Conservation (phyloP, 2,113 vertebrate species). For the Pampusana beccarii region DNA sequence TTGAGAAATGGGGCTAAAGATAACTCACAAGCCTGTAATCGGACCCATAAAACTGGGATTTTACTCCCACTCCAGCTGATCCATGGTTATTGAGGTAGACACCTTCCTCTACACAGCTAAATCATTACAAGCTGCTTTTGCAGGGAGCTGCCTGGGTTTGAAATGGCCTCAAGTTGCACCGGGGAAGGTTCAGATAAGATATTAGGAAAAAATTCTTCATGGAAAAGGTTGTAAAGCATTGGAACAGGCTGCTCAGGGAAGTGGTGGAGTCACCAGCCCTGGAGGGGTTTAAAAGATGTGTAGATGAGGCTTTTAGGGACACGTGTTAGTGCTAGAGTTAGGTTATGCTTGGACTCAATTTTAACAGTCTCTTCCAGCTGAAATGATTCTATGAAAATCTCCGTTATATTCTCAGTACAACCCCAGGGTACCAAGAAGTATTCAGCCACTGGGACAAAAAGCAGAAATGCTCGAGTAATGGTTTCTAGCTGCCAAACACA, state of each 20-base stretch:
- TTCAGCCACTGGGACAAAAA: not conserved
- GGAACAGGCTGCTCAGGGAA: no score
- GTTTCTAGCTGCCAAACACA: not conserved
- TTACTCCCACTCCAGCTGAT: not conserved
- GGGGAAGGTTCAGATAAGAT: no score
- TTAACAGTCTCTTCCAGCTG: no score
- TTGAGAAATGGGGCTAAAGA: not conserved
- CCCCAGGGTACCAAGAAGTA: not conserved
- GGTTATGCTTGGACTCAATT: no score
- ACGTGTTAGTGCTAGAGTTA: no score
- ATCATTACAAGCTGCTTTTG: not conserved
- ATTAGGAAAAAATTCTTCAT: no score
- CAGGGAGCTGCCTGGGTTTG: not conserved
- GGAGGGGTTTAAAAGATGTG: no score
- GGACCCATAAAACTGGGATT: fast-evolving
- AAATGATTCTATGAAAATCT: not conserved
- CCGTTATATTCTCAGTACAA: fast-evolving
- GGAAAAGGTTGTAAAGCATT: no score
- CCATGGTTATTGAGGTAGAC: fast-evolving
- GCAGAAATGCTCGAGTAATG: fast-evolving
- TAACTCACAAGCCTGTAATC: not conserved
- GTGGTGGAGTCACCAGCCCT: no score
- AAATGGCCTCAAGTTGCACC: no score
- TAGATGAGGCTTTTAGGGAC: no score
- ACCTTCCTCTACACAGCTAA: not conserved